Evolutionary conservation across 2,797 vertebrate genomes (phyloP).

Genomic region (Clarias platycephalus): DNA sequence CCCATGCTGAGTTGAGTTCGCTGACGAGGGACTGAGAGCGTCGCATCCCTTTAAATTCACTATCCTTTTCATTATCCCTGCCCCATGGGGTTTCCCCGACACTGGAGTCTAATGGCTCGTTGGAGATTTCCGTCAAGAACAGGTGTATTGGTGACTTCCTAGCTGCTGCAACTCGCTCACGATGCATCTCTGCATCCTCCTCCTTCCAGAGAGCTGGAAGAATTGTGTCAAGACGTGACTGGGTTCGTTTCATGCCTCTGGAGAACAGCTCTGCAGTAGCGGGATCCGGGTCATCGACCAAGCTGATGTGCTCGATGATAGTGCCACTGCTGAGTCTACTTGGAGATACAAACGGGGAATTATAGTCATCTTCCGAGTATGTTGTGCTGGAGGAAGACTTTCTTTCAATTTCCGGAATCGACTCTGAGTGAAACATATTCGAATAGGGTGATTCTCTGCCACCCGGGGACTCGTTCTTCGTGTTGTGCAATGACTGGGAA

Average conservation of each 20-base stretch:
- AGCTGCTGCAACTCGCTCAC: constrained; percentile 67
- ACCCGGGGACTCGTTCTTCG: constrained; percentile 70
- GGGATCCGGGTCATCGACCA: constrained; percentile 74
- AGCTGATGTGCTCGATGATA: constrained; percentile 69
- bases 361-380: constrained; percentile 77
- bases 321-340: constrained; percentile 63
- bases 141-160: constrained; percentile 81
- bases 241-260: constrained; percentile 80
- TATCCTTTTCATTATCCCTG: constrained; percentile 53
- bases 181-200: constrained; percentile 78
- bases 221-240: constrained; percentile 81
- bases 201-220: constrained; percentile 81
- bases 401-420: constrained; percentile 65
- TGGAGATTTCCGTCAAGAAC: constrained; percentile 80
- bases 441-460: constrained; percentile 72
- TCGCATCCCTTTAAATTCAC: constrained; percentile 72
- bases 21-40: constrained; percentile 75
- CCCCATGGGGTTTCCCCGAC: constrained; percentile 65
- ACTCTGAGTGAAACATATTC: constrained; percentile 68
- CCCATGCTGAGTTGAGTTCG: constrained; percentile 72
- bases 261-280: constrained; percentile 68
- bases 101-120: constrained; percentile 67
- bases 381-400: constrained; percentile 78
- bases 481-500: constrained; percentile 61
- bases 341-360: constrained; percentile 78